Evolutionary conservation across 2,797 vertebrate species (phyloP).

Genomic region (Sibirionetta formosa): DNA sequence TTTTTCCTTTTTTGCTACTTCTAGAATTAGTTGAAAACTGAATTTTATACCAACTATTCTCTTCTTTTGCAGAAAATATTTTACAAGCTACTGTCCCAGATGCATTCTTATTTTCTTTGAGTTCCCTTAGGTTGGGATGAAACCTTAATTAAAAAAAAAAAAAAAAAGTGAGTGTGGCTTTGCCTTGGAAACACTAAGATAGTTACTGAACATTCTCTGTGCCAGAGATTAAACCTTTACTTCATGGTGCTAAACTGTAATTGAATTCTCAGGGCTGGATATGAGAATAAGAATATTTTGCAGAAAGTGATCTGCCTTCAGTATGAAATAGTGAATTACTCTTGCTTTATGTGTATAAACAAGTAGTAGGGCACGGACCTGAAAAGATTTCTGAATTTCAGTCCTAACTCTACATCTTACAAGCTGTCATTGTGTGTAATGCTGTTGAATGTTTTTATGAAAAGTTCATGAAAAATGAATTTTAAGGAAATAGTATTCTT

Average conservation of each 20-base stretch:
- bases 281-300: background rate
- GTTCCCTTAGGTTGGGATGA: background rate
- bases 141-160: background rate
- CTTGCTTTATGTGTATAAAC: background rate
- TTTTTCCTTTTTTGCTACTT: background rate
- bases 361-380: background rate
- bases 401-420: background rate
- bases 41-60: background rate
- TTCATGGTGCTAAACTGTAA: background rate
- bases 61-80: background rate
- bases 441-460: background rate
- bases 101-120: background rate
- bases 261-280: background rate
- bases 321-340: background rate
- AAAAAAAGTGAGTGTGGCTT: background rate
- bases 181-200: background rate
- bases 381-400: background rate
- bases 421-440: background rate
- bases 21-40: background rate
- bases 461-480: background rate
- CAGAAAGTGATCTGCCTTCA: background rate
- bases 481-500: background rate
- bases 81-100: background rate
- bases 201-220: background rate
- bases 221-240: background rate